Evolutionary conservation across 2,113 vertebrate genomes (phyloP), one percentile per base, ranked within the genome.

Genomic region (Percina caprodes): DNA sequence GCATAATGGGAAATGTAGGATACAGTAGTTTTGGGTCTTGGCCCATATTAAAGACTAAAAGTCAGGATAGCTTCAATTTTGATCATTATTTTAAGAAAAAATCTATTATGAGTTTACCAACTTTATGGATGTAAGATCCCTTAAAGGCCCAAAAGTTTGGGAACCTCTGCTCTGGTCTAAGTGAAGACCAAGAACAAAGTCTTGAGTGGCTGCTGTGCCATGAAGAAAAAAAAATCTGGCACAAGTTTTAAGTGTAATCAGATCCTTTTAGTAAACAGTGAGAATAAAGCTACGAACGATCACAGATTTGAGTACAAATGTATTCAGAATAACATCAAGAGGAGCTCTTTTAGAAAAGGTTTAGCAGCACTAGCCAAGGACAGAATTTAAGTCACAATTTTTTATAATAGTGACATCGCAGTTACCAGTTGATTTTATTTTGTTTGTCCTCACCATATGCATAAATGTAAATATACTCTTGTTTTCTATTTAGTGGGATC

Each of bases 241-340:
- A 80, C 73, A 58, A 5, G 33, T 69, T 69, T 82, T 35, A 45
- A 80, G 74, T 69, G 74, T 30, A 86, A 71, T 86, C 68, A 75
- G 74, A 73, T 87, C 73, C 59, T 80, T 88, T 88, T 87, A 92
- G 77, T 88, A 39, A 79, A 86, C 75, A 81, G 71, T 82, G 69
- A 91, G 61, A 74, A 72, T 86, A 86, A 90, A 86, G 88, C 85
- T 87, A 83, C 86, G 77, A 85, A 89, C 55, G 52, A 88, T 88
- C 82, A 92, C 86, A 90, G 62, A 33, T 77, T 82, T 30, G 60
- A 79, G 77, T 74, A 88, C 88, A 89, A 87, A 87, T 77, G 58
- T 80, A 61, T 84, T 86, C 45, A 69, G 74, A 74, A 71, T 52
- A 71, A 86, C 81, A 85, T 60, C 24, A 72, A 78, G 30, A 85